These are phyloP conservation scores for Zaprionus lineosus DNA, from an alignment of 2,888 invertebrate genomes.

Conservation along the genomic window DNA sequence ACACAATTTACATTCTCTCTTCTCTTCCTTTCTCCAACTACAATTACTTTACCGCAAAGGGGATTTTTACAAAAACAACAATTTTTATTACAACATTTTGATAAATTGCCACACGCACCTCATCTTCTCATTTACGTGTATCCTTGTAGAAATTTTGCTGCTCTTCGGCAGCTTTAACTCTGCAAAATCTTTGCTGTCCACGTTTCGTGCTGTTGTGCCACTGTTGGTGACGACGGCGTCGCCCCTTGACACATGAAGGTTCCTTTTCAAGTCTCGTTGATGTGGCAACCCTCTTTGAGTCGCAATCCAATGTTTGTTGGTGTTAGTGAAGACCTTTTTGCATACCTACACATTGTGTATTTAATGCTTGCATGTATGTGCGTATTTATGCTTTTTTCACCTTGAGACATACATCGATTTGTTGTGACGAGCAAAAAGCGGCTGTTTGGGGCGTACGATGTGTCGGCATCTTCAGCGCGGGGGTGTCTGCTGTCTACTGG, in stretches of 20 bases:
- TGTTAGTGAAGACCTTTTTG: constrained; percentile 33
- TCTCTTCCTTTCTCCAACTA: constrained; percentile 34
- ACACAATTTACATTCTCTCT: constrained; percentile 8
- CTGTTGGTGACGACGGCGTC: constrained; percentile 33
- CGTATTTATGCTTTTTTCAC: constrained; percentile 61
- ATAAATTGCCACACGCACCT: constrained; percentile 57
- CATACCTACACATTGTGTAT: too few species aligned
- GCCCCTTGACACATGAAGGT: constrained; percentile 64
- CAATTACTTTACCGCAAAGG: constrained; percentile 52
- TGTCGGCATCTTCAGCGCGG: constrained; percentile 30
- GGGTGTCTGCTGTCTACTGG: background rate
- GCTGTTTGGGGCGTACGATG: constrained; percentile 31
- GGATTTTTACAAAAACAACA: constrained; percentile 18
- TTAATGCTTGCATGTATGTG: too few species aligned
- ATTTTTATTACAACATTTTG: constrained; percentile 47
- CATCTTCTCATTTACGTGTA: too few species aligned
- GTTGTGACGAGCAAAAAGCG: constrained; percentile 57
- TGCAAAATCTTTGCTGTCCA: constrained; percentile 1
- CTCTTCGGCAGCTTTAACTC: too few species aligned
- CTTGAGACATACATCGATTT: constrained; percentile 74
- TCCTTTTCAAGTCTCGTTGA: constrained; percentile 55
- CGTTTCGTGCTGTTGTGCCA: constrained; percentile 23
- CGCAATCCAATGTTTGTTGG: constrained; percentile 23
- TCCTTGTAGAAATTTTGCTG: too few species aligned
- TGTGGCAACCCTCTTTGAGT: constrained; percentile 51